These are phyloP conservation scores for Acrobasis consociella DNA, from an alignment of 2,888 invertebrate genomes.

Conservation along the genomic window DNA sequence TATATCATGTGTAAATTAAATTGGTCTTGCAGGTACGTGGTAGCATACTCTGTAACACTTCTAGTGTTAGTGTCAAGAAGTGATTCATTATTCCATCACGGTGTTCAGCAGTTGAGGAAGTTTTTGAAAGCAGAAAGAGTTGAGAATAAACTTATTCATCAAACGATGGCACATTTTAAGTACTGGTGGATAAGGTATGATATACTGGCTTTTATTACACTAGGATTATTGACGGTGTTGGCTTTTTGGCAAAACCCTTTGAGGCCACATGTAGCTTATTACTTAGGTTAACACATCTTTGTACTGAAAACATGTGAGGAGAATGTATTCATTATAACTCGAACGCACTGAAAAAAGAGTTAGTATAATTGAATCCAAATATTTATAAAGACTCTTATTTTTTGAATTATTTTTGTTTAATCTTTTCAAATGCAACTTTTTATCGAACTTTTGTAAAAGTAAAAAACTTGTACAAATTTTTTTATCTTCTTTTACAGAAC, in stretches of 20 bases:
- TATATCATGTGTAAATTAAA: background rate
- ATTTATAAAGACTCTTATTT: too few species aligned
- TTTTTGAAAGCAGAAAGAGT: slow-evolving; percentile 61
- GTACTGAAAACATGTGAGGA: too few species aligned
- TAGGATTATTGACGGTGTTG: too few species aligned
- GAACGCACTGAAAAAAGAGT: too few species aligned
- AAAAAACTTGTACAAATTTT: background rate
- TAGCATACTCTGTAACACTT: slow-evolving; percentile 51
- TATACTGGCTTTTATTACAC: background rate
- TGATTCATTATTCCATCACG: slow-evolving; percentile 58
- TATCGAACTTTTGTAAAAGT: background rate
- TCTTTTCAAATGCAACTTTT: too few species aligned
- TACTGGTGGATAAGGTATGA: slow-evolving; percentile 64
- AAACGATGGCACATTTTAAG: slow-evolving; percentile 52
- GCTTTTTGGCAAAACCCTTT: too few species aligned
- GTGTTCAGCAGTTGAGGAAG: slow-evolving; percentile 51
- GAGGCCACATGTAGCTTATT: too few species aligned
- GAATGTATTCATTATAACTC: too few species aligned
- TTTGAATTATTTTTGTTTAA: too few species aligned
- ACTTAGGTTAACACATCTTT: too few species aligned
- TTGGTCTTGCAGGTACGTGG: slow-evolving; percentile 49
- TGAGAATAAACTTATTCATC: slow-evolving; percentile 45
- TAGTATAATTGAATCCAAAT: too few species aligned
- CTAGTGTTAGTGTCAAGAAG: slow-evolving; percentile 52
- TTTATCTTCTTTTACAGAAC: slow-evolving; percentile 46